These are phyloP conservation scores for Aethes cnicana DNA, from an alignment of 2,888 invertebrate species.

Conservation along the genomic window DNA sequence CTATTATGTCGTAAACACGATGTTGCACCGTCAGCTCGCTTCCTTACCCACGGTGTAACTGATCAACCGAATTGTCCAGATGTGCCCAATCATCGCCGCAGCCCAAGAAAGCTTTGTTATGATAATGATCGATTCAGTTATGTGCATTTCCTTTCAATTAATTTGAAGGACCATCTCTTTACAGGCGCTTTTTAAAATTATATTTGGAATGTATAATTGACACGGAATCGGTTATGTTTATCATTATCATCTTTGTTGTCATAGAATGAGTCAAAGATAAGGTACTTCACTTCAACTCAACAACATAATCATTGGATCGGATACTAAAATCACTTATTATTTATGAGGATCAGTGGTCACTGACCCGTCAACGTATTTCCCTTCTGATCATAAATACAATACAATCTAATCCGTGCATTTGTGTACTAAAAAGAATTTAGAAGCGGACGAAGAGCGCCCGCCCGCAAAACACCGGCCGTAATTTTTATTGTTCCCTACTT, in stretches of 20 bases:
- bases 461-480: constrained; percentile 67
- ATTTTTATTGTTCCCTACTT: constrained; percentile 70
- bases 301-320: neutral
- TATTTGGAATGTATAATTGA: constrained; percentile 6
- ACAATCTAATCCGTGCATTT: constrained; percentile 42
- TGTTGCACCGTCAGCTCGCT: constrained; percentile 54
- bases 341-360: constrained; percentile 25
- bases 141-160: constrained; percentile 48
- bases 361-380: constrained; percentile 15
- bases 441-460: constrained; percentile 67
- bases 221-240: constrained; percentile 3
- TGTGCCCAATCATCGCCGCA: constrained; percentile 44
- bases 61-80: constrained; percentile 40
- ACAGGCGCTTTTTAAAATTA: constrained; percentile 3
- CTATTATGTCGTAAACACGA: constrained; percentile 75
- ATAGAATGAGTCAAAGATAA: neutral
- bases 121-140: constrained; percentile 54
- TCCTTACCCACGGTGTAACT: constrained; percentile 38
- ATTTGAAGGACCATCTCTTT: constrained; percentile 33
- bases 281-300: neutral
- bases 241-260: neutral
- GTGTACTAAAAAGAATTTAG: constrained; percentile 64
- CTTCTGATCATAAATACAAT: constrained; percentile 20
- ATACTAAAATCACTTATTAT: constrained; percentile 9
- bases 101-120: constrained; percentile 45